Conservation (phyloP, 2,797 vertebrate genomes). For the Alcedo atthis region DNA sequence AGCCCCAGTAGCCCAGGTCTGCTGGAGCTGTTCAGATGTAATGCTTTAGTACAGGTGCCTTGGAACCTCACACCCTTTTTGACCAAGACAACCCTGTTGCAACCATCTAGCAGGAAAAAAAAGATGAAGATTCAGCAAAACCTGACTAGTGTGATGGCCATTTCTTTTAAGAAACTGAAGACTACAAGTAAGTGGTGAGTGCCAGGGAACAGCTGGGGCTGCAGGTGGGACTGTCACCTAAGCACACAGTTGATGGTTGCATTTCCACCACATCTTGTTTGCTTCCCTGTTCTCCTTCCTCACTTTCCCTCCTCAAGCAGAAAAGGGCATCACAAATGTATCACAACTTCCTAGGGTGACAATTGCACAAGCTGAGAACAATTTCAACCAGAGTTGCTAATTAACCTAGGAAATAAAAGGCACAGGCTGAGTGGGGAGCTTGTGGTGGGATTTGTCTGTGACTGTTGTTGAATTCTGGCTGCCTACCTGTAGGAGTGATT, state of each 20-base stretch:
- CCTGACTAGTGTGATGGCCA: not conserved
- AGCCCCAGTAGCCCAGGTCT: not conserved
- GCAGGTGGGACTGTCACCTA: not conserved
- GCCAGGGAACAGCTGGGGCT: not conserved
- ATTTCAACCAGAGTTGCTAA: not conserved
- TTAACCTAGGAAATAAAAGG: not conserved
- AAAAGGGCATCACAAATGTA: no score
- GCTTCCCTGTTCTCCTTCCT: not conserved
- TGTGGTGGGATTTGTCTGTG: not conserved
- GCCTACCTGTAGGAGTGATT: not conserved
- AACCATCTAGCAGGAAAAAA: not conserved
- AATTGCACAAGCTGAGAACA: not conserved
- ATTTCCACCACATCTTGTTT: not conserved
- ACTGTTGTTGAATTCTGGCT: not conserved
- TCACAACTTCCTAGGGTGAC: not conserved
- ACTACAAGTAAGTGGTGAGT: not conserved
- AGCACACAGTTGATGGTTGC: not conserved
- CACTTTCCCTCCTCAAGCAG: not conserved
- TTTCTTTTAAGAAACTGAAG: not conserved
- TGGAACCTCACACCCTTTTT: not conserved
- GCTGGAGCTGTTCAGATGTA: not conserved
- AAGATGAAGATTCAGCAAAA: slow-evolving; percentile 24
- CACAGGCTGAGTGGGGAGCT: not conserved
- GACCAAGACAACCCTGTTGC: not conserved
- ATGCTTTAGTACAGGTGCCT: not conserved